Percentiles rank a stretch among this genome's conserved stretches.
phyloP scores from a whole-genome alignment of 2,113 vertebrate genomes.

The Cinclus mexicanus region DNA sequence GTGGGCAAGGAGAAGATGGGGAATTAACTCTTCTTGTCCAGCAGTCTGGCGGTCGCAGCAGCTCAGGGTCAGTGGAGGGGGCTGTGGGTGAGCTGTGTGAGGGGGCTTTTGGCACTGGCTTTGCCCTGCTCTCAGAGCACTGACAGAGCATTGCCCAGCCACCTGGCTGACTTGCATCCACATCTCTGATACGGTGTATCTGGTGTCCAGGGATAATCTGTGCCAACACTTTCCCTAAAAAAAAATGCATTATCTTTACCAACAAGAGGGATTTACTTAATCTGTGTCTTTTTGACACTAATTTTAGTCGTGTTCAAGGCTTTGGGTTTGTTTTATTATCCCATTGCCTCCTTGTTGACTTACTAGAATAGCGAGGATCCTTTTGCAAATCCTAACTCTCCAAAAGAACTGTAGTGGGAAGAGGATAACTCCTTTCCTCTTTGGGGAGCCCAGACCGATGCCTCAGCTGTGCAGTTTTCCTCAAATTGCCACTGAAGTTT shows the following conservation, averaged over 20 bases:
- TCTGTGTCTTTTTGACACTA: neutral
- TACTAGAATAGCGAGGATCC: neutral
- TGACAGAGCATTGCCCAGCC: neutral
- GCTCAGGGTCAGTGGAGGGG: accelerated
- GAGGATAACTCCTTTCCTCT: neutral
- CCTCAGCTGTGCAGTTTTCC: neutral
- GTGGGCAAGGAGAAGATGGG: accelerated
- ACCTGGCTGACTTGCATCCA: neutral
- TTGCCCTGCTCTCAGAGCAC: neutral
- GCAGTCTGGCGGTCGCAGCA: accelerated
- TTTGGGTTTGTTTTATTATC: neutral
- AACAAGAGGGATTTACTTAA: accelerated
- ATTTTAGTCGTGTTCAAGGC: neutral
- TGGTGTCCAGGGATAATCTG: neutral
- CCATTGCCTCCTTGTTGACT: neutral
- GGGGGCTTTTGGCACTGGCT: neutral
- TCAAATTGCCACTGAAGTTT: neutral
- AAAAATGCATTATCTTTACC: neutral
- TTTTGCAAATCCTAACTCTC: neutral
- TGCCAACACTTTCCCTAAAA: neutral
- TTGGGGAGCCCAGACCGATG: neutral
- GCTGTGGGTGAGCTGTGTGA: accelerated
- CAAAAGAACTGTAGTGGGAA: neutral
- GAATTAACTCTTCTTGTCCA: neutral
- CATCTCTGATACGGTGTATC: neutral